A percentile compares a stretch with the other conserved stretches of the same genome.
Evolutionary conservation across 1,140 invertebrate genomes (phyloP).

Genomic region (Chionoecetes opilio): DNA sequence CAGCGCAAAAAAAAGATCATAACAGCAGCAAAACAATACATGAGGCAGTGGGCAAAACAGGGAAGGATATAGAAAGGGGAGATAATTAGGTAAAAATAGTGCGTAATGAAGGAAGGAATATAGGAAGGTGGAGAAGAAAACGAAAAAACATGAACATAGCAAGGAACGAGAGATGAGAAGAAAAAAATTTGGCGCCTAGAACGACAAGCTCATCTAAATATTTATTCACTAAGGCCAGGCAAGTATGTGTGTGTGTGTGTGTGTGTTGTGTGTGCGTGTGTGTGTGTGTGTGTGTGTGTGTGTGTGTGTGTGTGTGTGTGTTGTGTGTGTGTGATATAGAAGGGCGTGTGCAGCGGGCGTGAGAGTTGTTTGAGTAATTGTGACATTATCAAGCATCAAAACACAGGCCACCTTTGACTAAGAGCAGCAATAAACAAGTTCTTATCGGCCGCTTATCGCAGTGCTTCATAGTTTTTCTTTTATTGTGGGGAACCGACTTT

Average conservation of each 20-base stretch:
- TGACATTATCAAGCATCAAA: constrained; percentile 20
- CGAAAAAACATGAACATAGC: not conserved
- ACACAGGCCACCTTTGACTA: not conserved
- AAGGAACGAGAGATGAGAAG: not conserved
- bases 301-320: constrained; percentile 27
- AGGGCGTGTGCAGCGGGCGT: constrained; percentile 8
- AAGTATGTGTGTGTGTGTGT: not conserved
- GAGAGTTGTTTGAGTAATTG: not conserved
- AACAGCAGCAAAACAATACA: not conserved
- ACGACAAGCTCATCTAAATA: constrained; percentile 19
- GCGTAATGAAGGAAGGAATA: not conserved
- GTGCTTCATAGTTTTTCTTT: not conserved
- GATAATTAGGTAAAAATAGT: not conserved
- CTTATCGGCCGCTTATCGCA: not conserved
- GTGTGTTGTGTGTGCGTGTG: constrained; percentile 27
- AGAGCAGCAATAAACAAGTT: not conserved
- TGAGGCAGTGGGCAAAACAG: not conserved
- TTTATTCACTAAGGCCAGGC: not conserved
- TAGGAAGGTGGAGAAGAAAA: not conserved
- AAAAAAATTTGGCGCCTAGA: not conserved
- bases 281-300: constrained; percentile 27
- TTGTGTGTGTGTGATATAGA: constrained; percentile 1
- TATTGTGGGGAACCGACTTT: not conserved
- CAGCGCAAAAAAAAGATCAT: not conserved
- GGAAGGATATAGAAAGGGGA: not conserved